Evolutionary conservation across 2,797 vertebrate genomes (phyloP), one percentile per base, ranked within the genome.

Genomic region (Anas georgica): DNA sequence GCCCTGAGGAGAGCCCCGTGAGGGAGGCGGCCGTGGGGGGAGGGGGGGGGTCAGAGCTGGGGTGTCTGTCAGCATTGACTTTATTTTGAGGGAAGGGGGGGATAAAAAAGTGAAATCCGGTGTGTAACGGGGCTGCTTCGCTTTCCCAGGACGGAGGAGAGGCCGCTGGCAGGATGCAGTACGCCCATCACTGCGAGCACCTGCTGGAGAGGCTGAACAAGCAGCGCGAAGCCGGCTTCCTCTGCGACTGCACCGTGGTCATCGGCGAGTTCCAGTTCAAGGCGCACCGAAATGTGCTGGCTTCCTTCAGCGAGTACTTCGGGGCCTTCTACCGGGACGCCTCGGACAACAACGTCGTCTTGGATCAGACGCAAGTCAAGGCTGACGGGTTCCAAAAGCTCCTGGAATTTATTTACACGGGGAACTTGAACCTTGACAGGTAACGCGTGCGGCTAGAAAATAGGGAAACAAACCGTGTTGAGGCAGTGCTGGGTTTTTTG

Each of bases 261-360:
- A 98, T 99, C 72, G 98, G 98, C 8, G 98, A 99, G 50, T 98
- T 98, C 94, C 98, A 98, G 88, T 99, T 99, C 98, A 98, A 98
- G 93, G 99, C 99, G 4, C 99, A 99, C 91, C 98, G 98, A 63
- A 99, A 99, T 88, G 98, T 99, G 82, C 98, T 99, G 35, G 99
- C 99, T 3, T 99, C 99, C 0, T 99, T 99, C 97, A 99, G 99
- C 95, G 98, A 99, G 76, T 99, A 98, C 97, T 99, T 99, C 86
- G 98, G 98, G 48, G 97, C 98, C 0, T 98, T 98, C 92, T 98
- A 98, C n/a, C 98, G 98, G 18, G 98, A 98, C 4, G 83, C 98
- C 2, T 98, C 97, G 22, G 98, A 98, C 88, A 97, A 84, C 64
- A 97, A 97, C 39, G 98, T 98, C 2, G 98, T 98, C 39, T 89